Evolutionary conservation across 92 coral and sea anemone genomes (phyloP).

Genomic region (Parazoanthus darwini): DNA sequence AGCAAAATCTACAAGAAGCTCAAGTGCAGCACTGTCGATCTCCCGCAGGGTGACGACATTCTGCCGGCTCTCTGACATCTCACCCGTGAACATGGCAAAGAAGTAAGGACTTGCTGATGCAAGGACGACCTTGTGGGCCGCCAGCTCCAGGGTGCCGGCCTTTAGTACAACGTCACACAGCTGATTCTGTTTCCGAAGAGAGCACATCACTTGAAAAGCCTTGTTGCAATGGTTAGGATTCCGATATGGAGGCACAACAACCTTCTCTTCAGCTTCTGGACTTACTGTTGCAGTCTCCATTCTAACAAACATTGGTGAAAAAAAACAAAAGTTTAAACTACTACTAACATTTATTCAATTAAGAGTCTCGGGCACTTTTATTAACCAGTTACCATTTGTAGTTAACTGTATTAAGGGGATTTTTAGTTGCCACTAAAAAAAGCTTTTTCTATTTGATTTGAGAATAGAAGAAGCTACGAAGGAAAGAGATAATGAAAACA

Average conservation of each 20-base stretch:
- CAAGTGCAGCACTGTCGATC: slow-evolving; percentile 88
- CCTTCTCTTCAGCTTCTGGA: slow-evolving; percentile 80
- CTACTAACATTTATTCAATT: too few species aligned
- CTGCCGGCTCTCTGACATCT: slow-evolving; percentile 92
- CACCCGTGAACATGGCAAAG: slow-evolving; percentile 98
- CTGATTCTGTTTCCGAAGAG: slow-evolving; percentile 85
- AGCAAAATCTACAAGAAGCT: slow-evolving; percentile 85
- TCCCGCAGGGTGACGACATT: slow-evolving; percentile 88
- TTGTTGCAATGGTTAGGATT: slow-evolving; percentile 81
- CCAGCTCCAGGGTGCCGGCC: slow-evolving; percentile 80
- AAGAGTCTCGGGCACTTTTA: too few species aligned
- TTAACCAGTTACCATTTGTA: too few species aligned
- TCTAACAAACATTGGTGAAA: not conserved
- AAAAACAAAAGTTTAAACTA: too few species aligned
- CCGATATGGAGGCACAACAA: slow-evolving; percentile 79
- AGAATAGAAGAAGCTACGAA: too few species aligned
- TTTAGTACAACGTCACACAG: slow-evolving; percentile 88
- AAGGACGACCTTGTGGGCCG: slow-evolving; percentile 91
- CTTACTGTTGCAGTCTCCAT: slow-evolving; percentile 24
- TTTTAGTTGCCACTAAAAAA: too few species aligned
- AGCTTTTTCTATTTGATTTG: too few species aligned
- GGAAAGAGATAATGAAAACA: too few species aligned
- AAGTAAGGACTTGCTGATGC: slow-evolving; percentile 96
- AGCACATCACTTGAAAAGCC: slow-evolving; percentile 91
- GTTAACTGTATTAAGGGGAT: too few species aligned